Evolutionary conservation across 2,888 invertebrate species (phyloP).

Genomic region (Ferdinandea cuprea): DNA sequence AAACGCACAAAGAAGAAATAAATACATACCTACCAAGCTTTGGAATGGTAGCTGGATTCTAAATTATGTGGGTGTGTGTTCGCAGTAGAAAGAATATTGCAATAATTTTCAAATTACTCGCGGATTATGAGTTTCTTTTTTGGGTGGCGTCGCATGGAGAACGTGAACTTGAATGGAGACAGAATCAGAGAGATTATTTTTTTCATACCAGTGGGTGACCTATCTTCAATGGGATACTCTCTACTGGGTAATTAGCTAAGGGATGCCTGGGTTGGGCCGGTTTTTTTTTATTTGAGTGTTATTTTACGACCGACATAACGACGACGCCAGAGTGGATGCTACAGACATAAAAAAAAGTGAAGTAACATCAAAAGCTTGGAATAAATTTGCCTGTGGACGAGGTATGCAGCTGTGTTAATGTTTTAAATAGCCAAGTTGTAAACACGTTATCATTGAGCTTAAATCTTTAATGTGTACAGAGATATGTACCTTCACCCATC

Average conservation of each 20-base stretch:
- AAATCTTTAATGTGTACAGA: slow-evolving; percentile 30
- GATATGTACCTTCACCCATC: background rate
- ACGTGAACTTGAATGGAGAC: background rate
- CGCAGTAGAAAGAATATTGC: slow-evolving; percentile 13
- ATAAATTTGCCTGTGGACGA: slow-evolving; percentile 6
- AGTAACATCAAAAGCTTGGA: slow-evolving; percentile 6
- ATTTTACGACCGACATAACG: slow-evolving; percentile 33
- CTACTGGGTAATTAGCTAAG: slow-evolving; percentile 45
- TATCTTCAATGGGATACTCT: slow-evolving; percentile 22
- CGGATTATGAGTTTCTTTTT: slow-evolving; percentile 34
- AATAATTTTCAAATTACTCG: slow-evolving; percentile 46
- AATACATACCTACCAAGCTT: too few relatives aligned
- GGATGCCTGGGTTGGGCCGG: slow-evolving; percentile 13
- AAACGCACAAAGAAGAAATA: slow-evolving; percentile 18
- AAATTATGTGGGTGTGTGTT: background rate
- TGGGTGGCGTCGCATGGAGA: background rate
- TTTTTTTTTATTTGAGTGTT: slow-evolving; percentile 12
- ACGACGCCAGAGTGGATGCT: background rate
- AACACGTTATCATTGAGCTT: slow-evolving; percentile 38
- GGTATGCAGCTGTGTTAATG: slow-evolving; percentile 1
- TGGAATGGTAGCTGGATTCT: background rate
- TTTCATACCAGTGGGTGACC: slow-evolving; percentile 28
- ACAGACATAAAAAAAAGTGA: background rate
- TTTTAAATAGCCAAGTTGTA: slow-evolving; percentile 14
- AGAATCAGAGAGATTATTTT: slow-evolving; percentile 11